Conservation (phyloP, 37 sponge, comb jelly and placozoan species). For the Oopsacas minuta region DNA sequence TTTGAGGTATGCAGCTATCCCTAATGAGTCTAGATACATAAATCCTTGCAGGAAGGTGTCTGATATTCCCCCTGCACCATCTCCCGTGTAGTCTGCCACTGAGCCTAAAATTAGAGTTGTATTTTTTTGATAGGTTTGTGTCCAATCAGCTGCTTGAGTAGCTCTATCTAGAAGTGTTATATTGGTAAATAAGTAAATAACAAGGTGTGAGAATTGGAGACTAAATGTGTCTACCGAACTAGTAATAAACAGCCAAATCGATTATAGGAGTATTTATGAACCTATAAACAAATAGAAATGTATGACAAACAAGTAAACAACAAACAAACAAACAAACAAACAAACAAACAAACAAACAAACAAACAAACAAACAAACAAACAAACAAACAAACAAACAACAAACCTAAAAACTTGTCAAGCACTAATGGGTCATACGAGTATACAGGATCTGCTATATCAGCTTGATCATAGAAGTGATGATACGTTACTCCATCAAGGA, state of each 20-base stretch:
- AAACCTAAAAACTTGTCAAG: neutral
- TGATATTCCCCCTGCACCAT: neutral
- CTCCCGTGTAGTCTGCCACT: neutral
- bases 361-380: too few relatives aligned
- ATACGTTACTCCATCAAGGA: neutral
- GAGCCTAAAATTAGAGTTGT: neutral
- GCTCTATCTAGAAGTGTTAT: slow-evolving; percentile 11
- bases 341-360: too few relatives aligned
- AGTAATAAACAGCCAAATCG: too few relatives aligned
- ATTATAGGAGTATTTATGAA: too few relatives aligned
- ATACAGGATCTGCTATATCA: neutral
- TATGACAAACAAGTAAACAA: too few relatives aligned
- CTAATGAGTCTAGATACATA: neutral
- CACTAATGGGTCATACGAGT: neutral
- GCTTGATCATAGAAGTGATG: neutral
- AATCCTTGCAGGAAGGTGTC: neutral
- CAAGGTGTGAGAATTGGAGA: too few relatives aligned
- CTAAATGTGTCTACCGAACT: too few relatives aligned
- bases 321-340: too few relatives aligned
- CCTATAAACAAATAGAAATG: too few relatives aligned
- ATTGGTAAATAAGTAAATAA: too few relatives aligned
- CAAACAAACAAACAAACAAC: neutral
- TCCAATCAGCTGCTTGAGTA: neutral
- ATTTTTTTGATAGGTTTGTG: neutral
- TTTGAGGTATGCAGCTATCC: neutral